Conservation (phyloP, 2,797 vertebrate species). For the Huso huso region DNA sequence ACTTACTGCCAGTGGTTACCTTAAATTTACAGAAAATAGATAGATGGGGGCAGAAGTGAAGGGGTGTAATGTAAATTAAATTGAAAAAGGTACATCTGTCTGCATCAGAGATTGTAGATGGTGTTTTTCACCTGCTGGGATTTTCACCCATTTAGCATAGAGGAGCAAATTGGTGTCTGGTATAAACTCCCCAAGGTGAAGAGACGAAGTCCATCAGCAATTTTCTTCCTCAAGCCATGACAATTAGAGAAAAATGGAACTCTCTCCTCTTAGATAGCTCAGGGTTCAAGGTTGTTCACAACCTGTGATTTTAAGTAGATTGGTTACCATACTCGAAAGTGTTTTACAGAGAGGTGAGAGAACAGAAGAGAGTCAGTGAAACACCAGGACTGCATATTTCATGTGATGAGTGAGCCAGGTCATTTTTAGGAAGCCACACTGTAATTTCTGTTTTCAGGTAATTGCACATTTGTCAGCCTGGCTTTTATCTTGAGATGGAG, state of each 20-base stretch:
- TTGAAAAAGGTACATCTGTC: background rate
- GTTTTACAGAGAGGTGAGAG: background rate
- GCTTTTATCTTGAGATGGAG: too few species aligned
- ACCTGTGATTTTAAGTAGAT: background rate
- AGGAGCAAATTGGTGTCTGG: background rate
- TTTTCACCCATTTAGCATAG: background rate
- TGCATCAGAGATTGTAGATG: background rate
- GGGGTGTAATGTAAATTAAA: background rate
- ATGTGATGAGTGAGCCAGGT: background rate
- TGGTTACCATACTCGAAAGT: background rate
- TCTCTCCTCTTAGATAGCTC: background rate
- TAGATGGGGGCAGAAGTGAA: too few species aligned
- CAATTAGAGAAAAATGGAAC: background rate
- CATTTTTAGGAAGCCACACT: background rate
- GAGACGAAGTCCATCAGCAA: constrained; percentile 1
- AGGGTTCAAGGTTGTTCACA: background rate
- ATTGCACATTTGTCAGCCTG: too few species aligned
- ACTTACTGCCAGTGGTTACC: too few species aligned
- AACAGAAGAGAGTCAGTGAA: background rate
- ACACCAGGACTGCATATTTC: background rate
- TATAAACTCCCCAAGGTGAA: constrained; percentile 1
- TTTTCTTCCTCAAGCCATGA: background rate
- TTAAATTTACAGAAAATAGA: too few species aligned
- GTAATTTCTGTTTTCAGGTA: background rate
- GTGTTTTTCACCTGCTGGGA: constrained; percentile 2